A percentile compares a stretch with the other conserved stretches of the same genome.
Conservation (phyloP, 2,888 invertebrate species). For the Volucella inanis region DNA sequence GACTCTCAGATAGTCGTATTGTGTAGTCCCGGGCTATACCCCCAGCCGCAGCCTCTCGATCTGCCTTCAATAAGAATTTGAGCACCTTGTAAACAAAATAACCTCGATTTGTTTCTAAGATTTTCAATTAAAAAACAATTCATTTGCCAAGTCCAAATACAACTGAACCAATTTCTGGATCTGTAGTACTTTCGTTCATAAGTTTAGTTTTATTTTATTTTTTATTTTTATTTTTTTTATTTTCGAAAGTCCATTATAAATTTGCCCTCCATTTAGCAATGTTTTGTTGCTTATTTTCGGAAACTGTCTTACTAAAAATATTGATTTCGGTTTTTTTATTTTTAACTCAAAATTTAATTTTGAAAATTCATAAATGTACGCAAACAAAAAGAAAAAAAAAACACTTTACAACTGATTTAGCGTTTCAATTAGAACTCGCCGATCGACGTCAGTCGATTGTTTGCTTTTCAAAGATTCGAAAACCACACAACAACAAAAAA, state of each 20-base stretch:
- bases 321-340: no score
- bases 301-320: slow-evolving; percentile 13
- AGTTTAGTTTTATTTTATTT: not conserved
- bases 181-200: not conserved
- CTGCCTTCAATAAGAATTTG: not conserved
- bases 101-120: not conserved
- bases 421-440: no score
- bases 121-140: slow-evolving; percentile 34
- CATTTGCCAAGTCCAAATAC: slow-evolving; percentile 22
- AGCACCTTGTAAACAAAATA: slow-evolving; percentile 8
- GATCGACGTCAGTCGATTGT: no score
- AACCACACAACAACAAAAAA: no score
- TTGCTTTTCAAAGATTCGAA: no score
- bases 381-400: no score
- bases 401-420: no score
- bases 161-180: not conserved
- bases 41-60: no score
- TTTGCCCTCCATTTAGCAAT: not conserved
- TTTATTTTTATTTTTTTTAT: not conserved
- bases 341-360: no score
- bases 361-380: no score
- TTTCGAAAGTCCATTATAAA: slow-evolving; percentile 9
- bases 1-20: no score
- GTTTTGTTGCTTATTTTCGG: slow-evolving; percentile 13
- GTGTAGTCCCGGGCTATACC: no score